phyloP scores from a whole-genome alignment of 2,888 invertebrate species.

The Diplolepis rosae region DNA sequence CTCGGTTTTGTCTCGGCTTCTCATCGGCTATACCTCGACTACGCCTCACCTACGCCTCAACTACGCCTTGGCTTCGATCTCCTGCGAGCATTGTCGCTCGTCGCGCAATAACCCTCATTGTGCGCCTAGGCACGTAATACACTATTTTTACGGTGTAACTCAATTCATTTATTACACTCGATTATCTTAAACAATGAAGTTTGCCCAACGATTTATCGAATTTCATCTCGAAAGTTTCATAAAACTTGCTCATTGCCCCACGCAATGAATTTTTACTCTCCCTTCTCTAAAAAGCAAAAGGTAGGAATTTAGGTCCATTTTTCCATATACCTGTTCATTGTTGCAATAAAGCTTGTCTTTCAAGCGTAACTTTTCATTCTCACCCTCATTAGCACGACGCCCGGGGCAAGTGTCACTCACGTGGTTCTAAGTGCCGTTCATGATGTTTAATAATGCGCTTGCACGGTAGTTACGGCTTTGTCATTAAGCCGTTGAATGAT shows the following conservation, averaged over 20 bases:
- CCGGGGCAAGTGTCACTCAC: constrained; percentile 19
- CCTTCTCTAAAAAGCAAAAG: neutral
- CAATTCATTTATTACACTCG: neutral
- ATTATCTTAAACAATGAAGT: constrained; percentile 12
- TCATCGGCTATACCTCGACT: no score
- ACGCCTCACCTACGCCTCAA: no score
- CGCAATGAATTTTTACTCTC: neutral
- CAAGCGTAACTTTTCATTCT: constrained; percentile 22
- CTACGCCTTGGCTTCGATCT: no score
- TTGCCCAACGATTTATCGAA: constrained; percentile 14
- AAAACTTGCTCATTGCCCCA: neutral
- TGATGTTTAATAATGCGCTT: constrained; percentile 25
- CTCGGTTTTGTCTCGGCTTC: no score
- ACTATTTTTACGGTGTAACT: no score
- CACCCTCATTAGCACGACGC: constrained; percentile 23
- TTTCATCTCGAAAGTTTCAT: neutral
- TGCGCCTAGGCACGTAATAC: no score
- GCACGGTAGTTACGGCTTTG: constrained; percentile 26
- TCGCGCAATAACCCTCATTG: no score
- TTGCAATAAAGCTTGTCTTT: neutral
- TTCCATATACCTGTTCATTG: neutral
- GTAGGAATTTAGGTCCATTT: constrained; percentile 2
- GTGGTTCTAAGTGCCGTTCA: constrained; percentile 24
- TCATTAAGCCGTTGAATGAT: constrained; percentile 23
- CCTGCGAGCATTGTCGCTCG: no score